Evolutionary conservation across 2,797 vertebrate genomes (phyloP).

Genomic region (Hydrophis major): DNA sequence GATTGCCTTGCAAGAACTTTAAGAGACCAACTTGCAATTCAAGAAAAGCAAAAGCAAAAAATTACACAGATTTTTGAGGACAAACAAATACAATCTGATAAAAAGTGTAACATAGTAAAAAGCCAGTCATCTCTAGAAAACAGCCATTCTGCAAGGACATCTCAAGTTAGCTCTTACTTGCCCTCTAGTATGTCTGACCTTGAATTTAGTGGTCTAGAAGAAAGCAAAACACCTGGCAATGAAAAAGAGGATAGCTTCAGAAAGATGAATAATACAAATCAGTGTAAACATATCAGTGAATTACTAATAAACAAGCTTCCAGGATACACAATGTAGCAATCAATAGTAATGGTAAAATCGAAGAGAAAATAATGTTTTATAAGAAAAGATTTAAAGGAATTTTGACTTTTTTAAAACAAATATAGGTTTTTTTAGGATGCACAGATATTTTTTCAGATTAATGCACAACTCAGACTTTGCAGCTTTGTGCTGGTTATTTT

Average conservation of each 20-base stretch:
- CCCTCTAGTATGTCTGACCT: conserved; percentile 57
- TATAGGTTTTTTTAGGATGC: background rate
- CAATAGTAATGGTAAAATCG: conserved; percentile 23
- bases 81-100: conserved; percentile 28
- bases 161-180: conserved; percentile 66
- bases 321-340: conserved; percentile 85
- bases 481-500: background rate
- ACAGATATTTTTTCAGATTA: background rate
- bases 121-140: conserved; percentile 54
- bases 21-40: conserved; percentile 23
- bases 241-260: conserved; percentile 72
- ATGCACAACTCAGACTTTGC: background rate
- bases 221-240: conserved; percentile 57
- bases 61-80: conserved; percentile 8
- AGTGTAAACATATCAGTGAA: conserved; percentile 83
- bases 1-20: conserved; percentile 18
- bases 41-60: conserved; percentile 35
- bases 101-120: conserved; percentile 45
- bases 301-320: conserved; percentile 83
- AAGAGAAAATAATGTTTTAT: background rate
- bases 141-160: conserved; percentile 51
- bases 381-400: conserved; percentile 1
- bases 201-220: conserved; percentile 58
- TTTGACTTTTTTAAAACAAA: background rate
- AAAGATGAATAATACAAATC: conserved; percentile 70